Conservation (phyloP, 2,797 vertebrate species). For the Triplophysa yarkandensis region DNA sequence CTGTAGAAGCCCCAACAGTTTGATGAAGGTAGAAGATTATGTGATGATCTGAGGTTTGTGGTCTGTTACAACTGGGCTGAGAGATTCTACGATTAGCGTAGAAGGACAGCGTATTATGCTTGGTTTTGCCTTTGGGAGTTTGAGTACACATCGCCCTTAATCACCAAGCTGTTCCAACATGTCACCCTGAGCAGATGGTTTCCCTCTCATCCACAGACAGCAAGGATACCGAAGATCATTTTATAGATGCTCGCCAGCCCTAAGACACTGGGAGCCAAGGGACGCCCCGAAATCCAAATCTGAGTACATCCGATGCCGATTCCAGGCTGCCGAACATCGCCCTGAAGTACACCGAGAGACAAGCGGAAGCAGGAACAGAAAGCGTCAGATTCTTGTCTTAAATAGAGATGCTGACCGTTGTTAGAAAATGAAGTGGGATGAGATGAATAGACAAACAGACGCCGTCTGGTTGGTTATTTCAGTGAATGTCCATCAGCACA, state of each 20-base stretch:
- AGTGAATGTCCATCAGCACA: constrained; percentile 24
- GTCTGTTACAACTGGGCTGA: not conserved
- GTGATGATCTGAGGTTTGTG: not conserved
- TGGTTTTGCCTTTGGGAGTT: not conserved
- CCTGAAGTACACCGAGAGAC: constrained; percentile 57
- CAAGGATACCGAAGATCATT: constrained; percentile 55
- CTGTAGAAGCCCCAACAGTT: not conserved
- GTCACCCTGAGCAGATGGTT: constrained; percentile 60
- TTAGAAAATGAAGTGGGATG: constrained; percentile 40
- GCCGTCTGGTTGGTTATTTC: constrained; percentile 13
- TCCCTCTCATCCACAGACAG: constrained; percentile 51
- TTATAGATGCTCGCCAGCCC: constrained; percentile 53
- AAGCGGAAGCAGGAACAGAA: constrained; percentile 44
- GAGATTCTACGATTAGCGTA: not conserved
- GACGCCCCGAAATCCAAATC: constrained; percentile 63
- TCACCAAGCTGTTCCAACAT: constrained; percentile 53
- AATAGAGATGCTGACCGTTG: constrained; percentile 37
- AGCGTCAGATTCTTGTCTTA: constrained; percentile 38
- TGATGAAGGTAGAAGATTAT: constrained; percentile 1
- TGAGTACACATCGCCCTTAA: not conserved
- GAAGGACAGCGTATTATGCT: not conserved
- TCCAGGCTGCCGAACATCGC: too few species aligned
- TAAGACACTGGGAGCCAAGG: constrained; percentile 56
- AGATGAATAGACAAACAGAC: constrained; percentile 12
- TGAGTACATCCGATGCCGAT: constrained; percentile 41